These are phyloP conservation scores for Pandion haliaetus DNA, from an alignment of 2,113 vertebrate genomes.

Conservation along the genomic window DNA sequence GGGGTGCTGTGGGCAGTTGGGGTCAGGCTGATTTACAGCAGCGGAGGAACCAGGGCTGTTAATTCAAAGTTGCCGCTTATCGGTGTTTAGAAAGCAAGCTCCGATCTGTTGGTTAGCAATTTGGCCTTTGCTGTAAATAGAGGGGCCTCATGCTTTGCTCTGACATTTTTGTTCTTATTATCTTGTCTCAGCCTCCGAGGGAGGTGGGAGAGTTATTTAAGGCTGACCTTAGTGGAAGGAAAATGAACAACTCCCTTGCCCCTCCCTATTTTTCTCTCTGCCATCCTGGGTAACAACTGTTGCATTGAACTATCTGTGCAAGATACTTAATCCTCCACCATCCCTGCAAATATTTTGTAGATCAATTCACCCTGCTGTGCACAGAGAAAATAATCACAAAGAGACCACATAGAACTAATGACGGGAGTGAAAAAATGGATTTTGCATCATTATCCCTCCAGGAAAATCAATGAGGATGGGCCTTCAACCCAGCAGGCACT, in stretches of 20 bases:
- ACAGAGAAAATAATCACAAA: not conserved
- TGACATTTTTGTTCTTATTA: constrained; percentile 65
- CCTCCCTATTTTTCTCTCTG: constrained; percentile 46
- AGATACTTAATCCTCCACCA: not conserved
- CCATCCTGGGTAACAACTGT: not conserved
- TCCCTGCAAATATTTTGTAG: constrained; percentile 34
- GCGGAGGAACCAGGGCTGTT: not conserved
- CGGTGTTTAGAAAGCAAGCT: constrained; percentile 55
- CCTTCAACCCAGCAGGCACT: not conserved
- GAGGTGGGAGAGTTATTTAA: constrained; percentile 61
- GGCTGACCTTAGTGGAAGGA: constrained; percentile 53
- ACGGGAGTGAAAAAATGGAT: not conserved
- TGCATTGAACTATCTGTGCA: not conserved
- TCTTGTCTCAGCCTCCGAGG: constrained; percentile 30
- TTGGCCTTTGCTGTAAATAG: constrained; percentile 68
- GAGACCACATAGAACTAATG: not conserved
- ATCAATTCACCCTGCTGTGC: constrained; percentile 49
- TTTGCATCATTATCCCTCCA: not conserved
- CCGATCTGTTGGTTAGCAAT: constrained; percentile 46
- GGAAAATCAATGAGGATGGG: not conserved
- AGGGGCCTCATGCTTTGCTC: constrained; percentile 40
- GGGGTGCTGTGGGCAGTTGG: not conserved
- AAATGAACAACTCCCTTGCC: constrained; percentile 49
- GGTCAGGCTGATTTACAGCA: constrained; percentile 50
- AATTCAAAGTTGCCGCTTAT: constrained; percentile 66